Evolutionary conservation across 92 coral and sea anemone species (phyloP).

Genomic region (Heliopora coerulea): DNA sequence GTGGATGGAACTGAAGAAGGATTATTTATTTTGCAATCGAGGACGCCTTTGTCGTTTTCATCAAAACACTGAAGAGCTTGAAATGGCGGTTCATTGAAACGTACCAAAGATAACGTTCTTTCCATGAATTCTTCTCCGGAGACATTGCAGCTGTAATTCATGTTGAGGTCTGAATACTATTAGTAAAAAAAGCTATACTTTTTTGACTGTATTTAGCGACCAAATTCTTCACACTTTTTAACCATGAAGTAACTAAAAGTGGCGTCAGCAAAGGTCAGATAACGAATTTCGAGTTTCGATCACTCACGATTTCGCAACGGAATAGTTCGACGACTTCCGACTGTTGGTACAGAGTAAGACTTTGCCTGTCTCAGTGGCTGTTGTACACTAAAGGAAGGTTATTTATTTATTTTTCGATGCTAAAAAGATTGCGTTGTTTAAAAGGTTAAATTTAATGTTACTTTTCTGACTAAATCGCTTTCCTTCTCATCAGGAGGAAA

Average conservation of each 20-base stretch:
- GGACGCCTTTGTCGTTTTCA: constrained; percentile 37
- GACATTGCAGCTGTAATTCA: constrained; percentile 21
- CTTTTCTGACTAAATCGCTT: too few relatives aligned
- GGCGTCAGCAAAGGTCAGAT: constrained; percentile 33
- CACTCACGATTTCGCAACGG: neutral
- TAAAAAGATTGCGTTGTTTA: too few relatives aligned
- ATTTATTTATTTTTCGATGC: too few relatives aligned
- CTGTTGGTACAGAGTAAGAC: too few relatives aligned
- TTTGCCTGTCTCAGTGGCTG: too few relatives aligned
- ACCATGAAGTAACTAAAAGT: too few relatives aligned
- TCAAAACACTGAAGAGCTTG: constrained; percentile 37
- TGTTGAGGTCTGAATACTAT: neutral
- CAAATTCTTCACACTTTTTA: too few relatives aligned
- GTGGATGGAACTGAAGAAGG: constrained; percentile 13
- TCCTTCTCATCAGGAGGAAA: too few relatives aligned
- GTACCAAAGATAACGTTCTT: constrained; percentile 37
- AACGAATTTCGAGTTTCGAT: neutral
- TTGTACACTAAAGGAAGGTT: too few relatives aligned
- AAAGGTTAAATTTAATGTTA: too few relatives aligned
- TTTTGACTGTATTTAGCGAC: too few relatives aligned
- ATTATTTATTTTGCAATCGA: constrained; percentile 21
- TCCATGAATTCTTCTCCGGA: constrained; percentile 40
- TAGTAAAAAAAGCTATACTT: neutral
- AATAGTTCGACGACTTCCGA: neutral
- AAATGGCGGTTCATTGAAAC: constrained; percentile 44